These are phyloP conservation scores for Reticulitermes lucifugus DNA, from an alignment of 2,888 invertebrate species.

Conservation along the genomic window DNA sequence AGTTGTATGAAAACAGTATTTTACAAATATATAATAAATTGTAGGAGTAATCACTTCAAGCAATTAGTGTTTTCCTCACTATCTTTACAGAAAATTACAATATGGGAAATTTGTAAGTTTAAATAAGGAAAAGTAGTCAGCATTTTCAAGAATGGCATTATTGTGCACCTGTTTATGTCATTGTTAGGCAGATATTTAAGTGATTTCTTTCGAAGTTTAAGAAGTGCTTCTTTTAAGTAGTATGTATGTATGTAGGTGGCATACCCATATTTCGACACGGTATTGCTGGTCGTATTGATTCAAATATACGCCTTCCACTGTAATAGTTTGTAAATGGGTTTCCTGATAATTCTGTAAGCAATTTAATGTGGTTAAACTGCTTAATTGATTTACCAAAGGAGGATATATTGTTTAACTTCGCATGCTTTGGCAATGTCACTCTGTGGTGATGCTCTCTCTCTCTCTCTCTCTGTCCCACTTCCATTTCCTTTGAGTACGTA, in stretches of 20 bases:
- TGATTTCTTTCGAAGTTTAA: neutral
- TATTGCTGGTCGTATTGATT: neutral
- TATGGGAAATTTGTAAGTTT: too few species aligned
- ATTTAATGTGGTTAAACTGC: neutral
- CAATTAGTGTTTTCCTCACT: too few species aligned
- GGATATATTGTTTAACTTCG: neutral
- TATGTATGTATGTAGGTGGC: neutral
- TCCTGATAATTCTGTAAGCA: neutral
- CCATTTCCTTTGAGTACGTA: neutral
- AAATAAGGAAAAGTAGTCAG: too few species aligned
- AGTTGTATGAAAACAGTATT: too few species aligned
- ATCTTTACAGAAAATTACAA: too few species aligned
- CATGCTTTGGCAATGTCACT: neutral
- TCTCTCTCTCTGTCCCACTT: neutral
- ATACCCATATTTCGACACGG: neutral
- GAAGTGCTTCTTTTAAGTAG: neutral
- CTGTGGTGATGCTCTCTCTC: neutral
- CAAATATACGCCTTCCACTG: neutral
- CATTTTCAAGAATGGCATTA: too few species aligned
- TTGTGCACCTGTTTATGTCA: too few species aligned
- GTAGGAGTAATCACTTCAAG: too few species aligned
- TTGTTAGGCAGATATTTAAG: too few species aligned
- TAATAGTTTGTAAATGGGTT: slow-evolving; percentile 11
- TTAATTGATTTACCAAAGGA: neutral
- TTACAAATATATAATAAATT: too few species aligned